These are phyloP conservation scores for Megathymus violae DNA, from an alignment of 1,140 invertebrate genomes.

Conservation along the genomic window DNA sequence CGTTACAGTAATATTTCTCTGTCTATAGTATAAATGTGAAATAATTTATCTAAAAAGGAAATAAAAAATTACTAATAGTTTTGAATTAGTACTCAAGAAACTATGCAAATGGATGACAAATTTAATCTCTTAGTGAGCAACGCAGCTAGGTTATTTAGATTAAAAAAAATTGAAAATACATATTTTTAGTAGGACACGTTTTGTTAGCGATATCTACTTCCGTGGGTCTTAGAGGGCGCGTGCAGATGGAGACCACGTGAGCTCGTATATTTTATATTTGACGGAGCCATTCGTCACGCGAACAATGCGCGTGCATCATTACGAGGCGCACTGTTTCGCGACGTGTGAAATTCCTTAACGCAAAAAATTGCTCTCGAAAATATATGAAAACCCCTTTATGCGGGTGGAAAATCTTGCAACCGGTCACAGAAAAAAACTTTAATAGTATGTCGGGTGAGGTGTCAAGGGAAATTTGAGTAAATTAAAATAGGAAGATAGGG, in stretches of 20 bases:
- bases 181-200: slow-evolving; percentile 24
- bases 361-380: slow-evolving; percentile 25
- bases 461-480: slow-evolving; percentile 83
- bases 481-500: slow-evolving; percentile 82
- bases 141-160: slow-evolving; percentile 4
- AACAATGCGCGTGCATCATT: slow-evolving; percentile 24
- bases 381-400: slow-evolving; percentile 13
- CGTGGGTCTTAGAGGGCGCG: slow-evolving; percentile 5
- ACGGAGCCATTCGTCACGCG: slow-evolving; percentile 8
- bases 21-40: too few relatives aligned
- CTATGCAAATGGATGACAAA: slow-evolving; percentile 2
- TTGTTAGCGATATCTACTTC: slow-evolving; percentile 27
- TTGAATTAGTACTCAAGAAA: neutral
- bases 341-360: slow-evolving; percentile 25
- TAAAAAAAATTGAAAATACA: slow-evolving; percentile 7
- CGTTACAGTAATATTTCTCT: too few relatives aligned
- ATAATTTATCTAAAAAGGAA: neutral
- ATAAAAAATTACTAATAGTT: slow-evolving; percentile 1
- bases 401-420: slow-evolving; percentile 27
- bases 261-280: slow-evolving; percentile 10
- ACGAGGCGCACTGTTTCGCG: neutral
- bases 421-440: slow-evolving; percentile 65
- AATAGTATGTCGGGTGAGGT: slow-evolving; percentile 72
- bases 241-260: slow-evolving; percentile 9
- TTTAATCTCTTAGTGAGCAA: slow-evolving; percentile 11